Evolutionary conservation across 2,888 invertebrate species (phyloP).

Genomic region (Napeogenes inachia): DNA sequence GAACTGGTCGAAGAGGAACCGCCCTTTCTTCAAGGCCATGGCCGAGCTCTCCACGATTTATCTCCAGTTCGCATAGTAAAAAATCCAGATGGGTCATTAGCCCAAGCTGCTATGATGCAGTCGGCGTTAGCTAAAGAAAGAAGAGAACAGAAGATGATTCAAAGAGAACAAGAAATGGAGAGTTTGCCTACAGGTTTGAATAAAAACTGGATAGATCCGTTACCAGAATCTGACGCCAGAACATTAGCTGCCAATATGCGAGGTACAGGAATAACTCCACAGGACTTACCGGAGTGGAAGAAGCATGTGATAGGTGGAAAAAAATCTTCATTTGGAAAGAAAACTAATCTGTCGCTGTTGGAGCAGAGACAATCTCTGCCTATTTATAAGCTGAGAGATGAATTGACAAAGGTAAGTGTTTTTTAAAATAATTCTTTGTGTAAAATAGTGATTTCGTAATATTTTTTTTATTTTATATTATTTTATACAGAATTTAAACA

Average conservation of each 20-base stretch:
- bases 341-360: constrained; percentile 94
- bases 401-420: constrained; percentile 87
- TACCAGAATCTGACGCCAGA: constrained; percentile 88
- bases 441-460: neutral
- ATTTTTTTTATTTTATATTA: too few relatives aligned
- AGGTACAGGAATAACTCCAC: constrained; percentile 88
- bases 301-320: constrained; percentile 98
- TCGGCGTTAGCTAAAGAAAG: constrained; percentile 98
- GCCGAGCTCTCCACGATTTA: constrained; percentile 92
- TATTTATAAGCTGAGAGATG: constrained; percentile 96
- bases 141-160: constrained; percentile 96
- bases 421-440: neutral
- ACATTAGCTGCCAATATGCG: constrained; percentile 87
- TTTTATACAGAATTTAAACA: too few relatives aligned
- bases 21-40: constrained; percentile 96
- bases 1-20: constrained; percentile 99
- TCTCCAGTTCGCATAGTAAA: constrained; percentile 97
- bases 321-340: constrained; percentile 98
- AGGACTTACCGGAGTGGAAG: constrained; percentile 99
- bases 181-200: constrained; percentile 87
- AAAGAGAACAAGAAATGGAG: constrained; percentile 93
- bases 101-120: constrained; percentile 99
- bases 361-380: constrained; percentile 98
- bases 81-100: constrained; percentile 99
- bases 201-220: constrained; percentile 97